These are phyloP conservation scores for Sitta europaea DNA, from an alignment of 2,113 vertebrate genomes.

Conservation along the genomic window DNA sequence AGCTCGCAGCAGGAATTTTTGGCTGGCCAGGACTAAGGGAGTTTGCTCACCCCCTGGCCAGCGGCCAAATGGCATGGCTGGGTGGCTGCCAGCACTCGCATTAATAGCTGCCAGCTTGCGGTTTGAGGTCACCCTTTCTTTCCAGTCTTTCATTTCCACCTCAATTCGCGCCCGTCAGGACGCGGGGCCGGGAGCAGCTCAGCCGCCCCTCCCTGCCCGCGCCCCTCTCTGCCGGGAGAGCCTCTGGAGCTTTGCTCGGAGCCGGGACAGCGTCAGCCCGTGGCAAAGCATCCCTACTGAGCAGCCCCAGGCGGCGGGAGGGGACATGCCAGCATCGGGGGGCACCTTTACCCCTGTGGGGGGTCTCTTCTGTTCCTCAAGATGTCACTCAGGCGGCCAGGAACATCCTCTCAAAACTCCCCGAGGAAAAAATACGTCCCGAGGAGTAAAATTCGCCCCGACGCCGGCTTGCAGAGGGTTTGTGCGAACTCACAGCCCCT, in stretches of 20 bases:
- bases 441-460: neutral
- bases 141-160: conserved; percentile 26
- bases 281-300: rapidly evolving
- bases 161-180: neutral
- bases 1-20: neutral
- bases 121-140: conserved; percentile 45
- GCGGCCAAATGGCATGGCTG: conserved; percentile 27
- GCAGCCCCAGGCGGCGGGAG: neutral
- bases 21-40: neutral
- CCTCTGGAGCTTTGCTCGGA: neutral
- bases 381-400: rapidly evolving
- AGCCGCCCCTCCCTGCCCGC: neutral
- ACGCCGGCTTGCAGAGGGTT: neutral
- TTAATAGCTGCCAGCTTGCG: conserved; percentile 25
- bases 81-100: neutral
- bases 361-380: neutral
- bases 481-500: neutral
- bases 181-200: neutral
- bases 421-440: neutral
- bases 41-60: neutral
- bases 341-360: neutral
- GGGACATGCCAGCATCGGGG: neutral
- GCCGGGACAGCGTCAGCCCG: neutral
- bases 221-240: rapidly evolving
- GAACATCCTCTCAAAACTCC: neutral